Conservation (phyloP, 2,797 vertebrate species). For the Thunnus albacares region DNA sequence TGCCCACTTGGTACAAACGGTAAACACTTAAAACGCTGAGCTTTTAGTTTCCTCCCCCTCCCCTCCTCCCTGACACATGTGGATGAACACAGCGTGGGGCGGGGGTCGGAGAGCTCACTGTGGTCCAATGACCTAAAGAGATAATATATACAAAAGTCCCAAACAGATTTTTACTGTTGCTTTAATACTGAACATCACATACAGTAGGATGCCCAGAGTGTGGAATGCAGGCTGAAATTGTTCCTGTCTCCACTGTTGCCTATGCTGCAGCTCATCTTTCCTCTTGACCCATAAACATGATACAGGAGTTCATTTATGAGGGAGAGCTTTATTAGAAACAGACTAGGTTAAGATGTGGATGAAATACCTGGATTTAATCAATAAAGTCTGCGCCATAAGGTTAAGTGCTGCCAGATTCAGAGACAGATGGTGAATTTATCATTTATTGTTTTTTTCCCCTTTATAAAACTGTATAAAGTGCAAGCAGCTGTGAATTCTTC, state of each 20-base stretch:
- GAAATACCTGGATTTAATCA: slow-evolving; percentile 43
- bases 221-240: slow-evolving; percentile 22
- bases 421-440: slow-evolving; percentile 9
- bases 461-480: background rate
- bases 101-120: slow-evolving; percentile 25
- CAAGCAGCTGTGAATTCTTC: background rate
- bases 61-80: slow-evolving; percentile 67
- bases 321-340: slow-evolving; percentile 53
- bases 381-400: slow-evolving; percentile 13
- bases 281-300: slow-evolving; percentile 30
- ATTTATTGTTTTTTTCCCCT: background rate
- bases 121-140: slow-evolving; percentile 56
- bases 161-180: slow-evolving; percentile 25
- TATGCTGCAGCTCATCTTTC: slow-evolving; percentile 46
- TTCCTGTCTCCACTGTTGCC: background rate
- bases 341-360: slow-evolving; percentile 16
- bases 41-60: slow-evolving; percentile 76
- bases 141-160: slow-evolving; percentile 26
- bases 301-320: slow-evolving; percentile 10
- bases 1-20: slow-evolving; percentile 87
- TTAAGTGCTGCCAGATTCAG: slow-evolving; percentile 13
- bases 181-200: slow-evolving; percentile 20
- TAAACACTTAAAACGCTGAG: slow-evolving; percentile 89
- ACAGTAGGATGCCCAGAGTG: background rate
- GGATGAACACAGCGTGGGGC: slow-evolving; percentile 45